Evolutionary conservation across 2,888 invertebrate species (phyloP), one percentile per base, ranked within the genome.

Genomic region (Agriopis aurantiaria): DNA sequence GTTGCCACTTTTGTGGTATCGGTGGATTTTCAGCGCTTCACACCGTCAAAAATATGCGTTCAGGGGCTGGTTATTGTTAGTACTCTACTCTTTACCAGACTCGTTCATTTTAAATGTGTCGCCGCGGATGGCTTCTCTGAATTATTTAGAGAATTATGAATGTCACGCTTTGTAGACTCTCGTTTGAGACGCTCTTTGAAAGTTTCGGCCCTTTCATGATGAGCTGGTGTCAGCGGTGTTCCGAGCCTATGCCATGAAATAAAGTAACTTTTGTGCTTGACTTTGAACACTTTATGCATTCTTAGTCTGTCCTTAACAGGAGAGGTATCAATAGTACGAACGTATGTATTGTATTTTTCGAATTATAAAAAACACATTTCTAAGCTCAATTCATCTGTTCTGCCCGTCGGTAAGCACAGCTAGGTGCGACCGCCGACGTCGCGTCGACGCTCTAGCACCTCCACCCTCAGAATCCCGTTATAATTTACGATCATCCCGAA

Each of bases 1-100:
- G 92, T 94, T 93, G 93, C 93, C 92, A 94, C 94, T 93, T 92
- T 93, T 91, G 94, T 90, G 89, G 90, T 93, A 94, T 94, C 93
- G 92, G 91, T 91, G 92, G 91, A 92, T 93, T 94, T 94, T 93
- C 94, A 93, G 92, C 91, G 88, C 83, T 91, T 92, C 91, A 86
- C 92, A 87, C 91, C 89, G 89, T 86, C 92, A 91, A 93, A 93
- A 93, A 92, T 92, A 90, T 90, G 91, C 91, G 89, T 88, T 88
- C 83, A 88, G 88, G 88, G 88, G 84, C 88, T 87, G 90, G 86
- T 92, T 92, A 92, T 91, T 92, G 89, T 90, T 87, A 84, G 85
- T 87, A 85, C 85, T 71, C 60, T 79, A 81, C 88, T 89, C 88
- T 89, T 89, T 87, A 85, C 81, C 79, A 62, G 78, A 86, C 85